phyloP scores from a whole-genome alignment of 2,113 vertebrate genomes.

The Scalopus aquaticus region DNA sequence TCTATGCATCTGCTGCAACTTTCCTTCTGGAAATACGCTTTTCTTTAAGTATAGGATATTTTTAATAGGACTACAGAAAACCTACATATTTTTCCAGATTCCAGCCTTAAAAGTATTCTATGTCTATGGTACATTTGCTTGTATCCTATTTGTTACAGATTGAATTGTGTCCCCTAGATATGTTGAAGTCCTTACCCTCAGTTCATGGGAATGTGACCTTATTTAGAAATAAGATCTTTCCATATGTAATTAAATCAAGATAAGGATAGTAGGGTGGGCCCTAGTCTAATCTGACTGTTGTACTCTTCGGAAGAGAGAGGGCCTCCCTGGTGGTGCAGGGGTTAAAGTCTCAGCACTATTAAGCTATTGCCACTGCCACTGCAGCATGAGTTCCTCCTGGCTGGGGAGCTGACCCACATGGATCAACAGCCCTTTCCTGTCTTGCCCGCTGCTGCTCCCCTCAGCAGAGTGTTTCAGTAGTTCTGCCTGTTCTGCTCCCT shows the following conservation, averaged over 20 bases:
- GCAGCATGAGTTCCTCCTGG: no score
- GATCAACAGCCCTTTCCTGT: no score
- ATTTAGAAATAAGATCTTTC: not conserved
- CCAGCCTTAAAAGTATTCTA: not conserved
- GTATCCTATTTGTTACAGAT: not conserved
- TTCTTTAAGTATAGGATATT: not conserved
- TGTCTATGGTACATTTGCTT: not conserved
- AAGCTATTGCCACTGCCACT: no score
- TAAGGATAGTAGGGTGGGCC: not conserved
- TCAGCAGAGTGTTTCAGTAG: no score
- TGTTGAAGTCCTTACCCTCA: not conserved
- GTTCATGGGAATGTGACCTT: not conserved
- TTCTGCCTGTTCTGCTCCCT: no score
- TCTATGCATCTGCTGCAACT: not conserved
- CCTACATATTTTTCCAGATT: not conserved
- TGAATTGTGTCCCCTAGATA: not conserved
- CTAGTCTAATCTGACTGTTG: not conserved
- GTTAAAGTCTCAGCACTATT: no score
- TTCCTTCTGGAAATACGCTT: not conserved
- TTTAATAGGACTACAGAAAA: not conserved
- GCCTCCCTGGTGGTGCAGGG: no score
- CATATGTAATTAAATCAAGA: not conserved
- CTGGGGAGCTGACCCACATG: no score
- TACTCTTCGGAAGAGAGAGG: not conserved
- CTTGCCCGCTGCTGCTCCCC: no score